phyloP scores from a whole-genome alignment of 1,140 invertebrate species.

The fruit fly (Drosophila melanogaster) region Release_6_plus_ISO1_MT NT_033777.3:12760501-12761000 shows the following conservation, averaged over 20 bases:
- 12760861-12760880: conserved; percentile 76
- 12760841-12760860: conserved; percentile 68
- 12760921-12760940: conserved; percentile 1
- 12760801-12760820: conserved; percentile 40
- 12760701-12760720: conserved; percentile 40
- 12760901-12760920: neutral
- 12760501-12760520: too few relatives aligned
- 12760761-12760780: conserved; percentile 77
- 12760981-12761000: conserved; percentile 53
- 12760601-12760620: conserved; percentile 42
- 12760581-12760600: too few relatives aligned
- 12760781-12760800: conserved; percentile 83
- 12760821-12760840: conserved; percentile 24
- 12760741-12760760: conserved; percentile 77
- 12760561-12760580: neutral
- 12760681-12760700: conserved; percentile 57
- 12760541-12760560: too few relatives aligned
- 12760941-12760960: conserved; percentile 52
- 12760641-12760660: conserved; percentile 17
- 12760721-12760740: conserved; percentile 78
- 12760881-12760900: conserved; percentile 69
- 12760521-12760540: neutral
- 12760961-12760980: conserved; percentile 73
- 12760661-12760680: conserved; percentile 3
- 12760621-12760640: conserved; percentile 66